Conservation (phyloP, 2,888 invertebrate genomes). For the Ametastegia equiseti region DNA sequence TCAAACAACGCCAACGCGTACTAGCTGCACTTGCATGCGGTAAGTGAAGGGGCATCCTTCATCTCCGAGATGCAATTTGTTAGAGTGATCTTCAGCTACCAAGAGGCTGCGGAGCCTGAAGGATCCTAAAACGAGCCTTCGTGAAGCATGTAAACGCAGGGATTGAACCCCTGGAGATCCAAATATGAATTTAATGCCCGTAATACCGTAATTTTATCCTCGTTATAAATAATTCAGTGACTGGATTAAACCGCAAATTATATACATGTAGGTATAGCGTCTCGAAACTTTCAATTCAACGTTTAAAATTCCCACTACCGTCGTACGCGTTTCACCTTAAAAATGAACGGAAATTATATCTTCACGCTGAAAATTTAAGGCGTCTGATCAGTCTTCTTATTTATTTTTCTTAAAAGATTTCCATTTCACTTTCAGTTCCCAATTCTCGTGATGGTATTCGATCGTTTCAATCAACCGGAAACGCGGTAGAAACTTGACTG, state of each 20-base stretch:
- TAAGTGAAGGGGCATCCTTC: constrained; percentile 30
- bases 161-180: neutral
- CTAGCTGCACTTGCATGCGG: neutral
- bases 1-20: constrained; percentile 29
- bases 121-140: neutral
- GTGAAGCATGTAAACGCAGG: neutral
- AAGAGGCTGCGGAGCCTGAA: neutral
- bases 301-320: neutral
- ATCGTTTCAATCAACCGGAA: too few relatives aligned
- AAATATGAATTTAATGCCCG: constrained; percentile 42
- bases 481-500: too few relatives aligned
- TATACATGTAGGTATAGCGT: too few relatives aligned
- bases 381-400: neutral
- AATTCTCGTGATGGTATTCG: too few relatives aligned
- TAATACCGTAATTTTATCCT: constrained; percentile 27
- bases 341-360: neutral
- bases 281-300: constrained; percentile 6
- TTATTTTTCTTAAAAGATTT: neutral
- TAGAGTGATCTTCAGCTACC: constrained; percentile 36
- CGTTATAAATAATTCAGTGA: constrained; percentile 17
- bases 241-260: neutral
- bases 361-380: neutral
- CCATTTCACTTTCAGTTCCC: constrained; percentile 34
- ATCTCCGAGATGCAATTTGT: constrained; percentile 46
- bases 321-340: neutral